These are phyloP conservation scores for Opisthograptis luteolata DNA, from an alignment of 2,888 invertebrate species.

Conservation along the genomic window DNA sequence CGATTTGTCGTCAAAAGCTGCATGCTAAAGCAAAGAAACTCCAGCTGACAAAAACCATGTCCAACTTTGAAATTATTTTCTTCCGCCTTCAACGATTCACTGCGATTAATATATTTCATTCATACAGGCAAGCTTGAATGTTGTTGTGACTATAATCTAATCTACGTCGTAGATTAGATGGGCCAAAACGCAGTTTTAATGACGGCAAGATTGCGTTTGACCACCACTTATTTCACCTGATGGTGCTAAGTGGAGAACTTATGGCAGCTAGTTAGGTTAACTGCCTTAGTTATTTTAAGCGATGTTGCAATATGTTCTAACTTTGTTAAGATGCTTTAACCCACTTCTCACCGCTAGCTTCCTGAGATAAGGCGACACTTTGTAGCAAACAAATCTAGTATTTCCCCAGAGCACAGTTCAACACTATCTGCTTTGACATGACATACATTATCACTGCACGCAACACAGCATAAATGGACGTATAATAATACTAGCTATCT, in stretches of 20 bases:
- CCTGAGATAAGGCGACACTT: conserved; percentile 27
- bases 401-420: conserved; percentile 27
- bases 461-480: conserved; percentile 23
- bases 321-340: conserved; percentile 27
- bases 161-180: background rate
- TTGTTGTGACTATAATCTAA: background rate
- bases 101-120: conserved; percentile 14
- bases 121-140: background rate
- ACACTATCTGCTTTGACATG: conserved; percentile 24
- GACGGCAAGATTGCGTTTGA: too few species aligned
- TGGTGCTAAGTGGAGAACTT: too few species aligned
- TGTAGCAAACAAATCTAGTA: conserved; percentile 31
- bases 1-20: too few species aligned
- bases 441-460: conserved; percentile 26
- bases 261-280: too few species aligned
- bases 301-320: conserved; percentile 22
- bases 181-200: too few species aligned
- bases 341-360: conserved; percentile 23
- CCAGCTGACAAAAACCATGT: conserved; percentile 6
- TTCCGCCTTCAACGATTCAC: conserved; percentile 3
- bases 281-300: conserved; percentile 14
- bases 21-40: background rate
- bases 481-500: conserved; percentile 38
- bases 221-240: too few species aligned
- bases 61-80: conserved; percentile 23